phyloP scores from a whole-genome alignment of 1,140 invertebrate genomes.

The Euwallacea fornicatus region DNA sequence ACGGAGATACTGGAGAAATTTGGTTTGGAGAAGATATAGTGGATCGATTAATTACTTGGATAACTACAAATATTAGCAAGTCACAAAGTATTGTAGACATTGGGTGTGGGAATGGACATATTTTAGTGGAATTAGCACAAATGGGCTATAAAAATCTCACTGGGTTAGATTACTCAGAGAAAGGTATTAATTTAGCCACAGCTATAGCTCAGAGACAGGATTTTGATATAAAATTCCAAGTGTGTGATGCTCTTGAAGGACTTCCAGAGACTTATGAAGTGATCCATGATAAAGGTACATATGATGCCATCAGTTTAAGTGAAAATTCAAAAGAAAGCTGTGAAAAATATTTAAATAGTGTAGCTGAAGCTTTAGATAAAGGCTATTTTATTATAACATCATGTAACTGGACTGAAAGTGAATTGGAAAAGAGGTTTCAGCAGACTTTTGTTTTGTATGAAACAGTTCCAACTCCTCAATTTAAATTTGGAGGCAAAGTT shows the following conservation, averaged over 20 bases:
- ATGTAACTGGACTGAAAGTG: conserved; percentile 91
- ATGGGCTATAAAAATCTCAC: conserved; percentile 73
- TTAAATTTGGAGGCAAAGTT: conserved; percentile 81
- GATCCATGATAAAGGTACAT: conserved; percentile 89
- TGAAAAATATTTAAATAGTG: conserved; percentile 68
- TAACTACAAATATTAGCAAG: conserved; percentile 57
- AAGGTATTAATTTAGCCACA: conserved; percentile 74
- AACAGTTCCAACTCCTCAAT: conserved; percentile 75
- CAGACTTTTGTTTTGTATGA: conserved; percentile 63
- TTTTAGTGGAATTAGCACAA: conserved; percentile 74
- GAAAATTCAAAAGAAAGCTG: conserved; percentile 66
- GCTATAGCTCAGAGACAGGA: conserved; percentile 63
- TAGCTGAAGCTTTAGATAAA: conserved; percentile 62
- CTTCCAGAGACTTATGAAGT: conserved; percentile 61
- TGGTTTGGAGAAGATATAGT: conserved; percentile 90
- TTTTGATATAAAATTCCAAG: conserved; percentile 60
- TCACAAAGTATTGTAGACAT: conserved; percentile 65
- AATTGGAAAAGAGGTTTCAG: conserved; percentile 74
- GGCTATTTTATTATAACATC: conserved; percentile 83
- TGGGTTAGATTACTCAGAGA: conserved; percentile 83
- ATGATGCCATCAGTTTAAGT: conserved; percentile 85
- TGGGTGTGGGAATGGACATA: conserved; percentile 90
- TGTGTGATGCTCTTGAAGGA: conserved; percentile 61
- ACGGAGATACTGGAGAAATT: conserved; percentile 88
- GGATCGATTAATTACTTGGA: conserved; percentile 71